Evolutionary conservation across 2,888 invertebrate genomes (phyloP).

Genomic region (Smittia sp.): DNA sequence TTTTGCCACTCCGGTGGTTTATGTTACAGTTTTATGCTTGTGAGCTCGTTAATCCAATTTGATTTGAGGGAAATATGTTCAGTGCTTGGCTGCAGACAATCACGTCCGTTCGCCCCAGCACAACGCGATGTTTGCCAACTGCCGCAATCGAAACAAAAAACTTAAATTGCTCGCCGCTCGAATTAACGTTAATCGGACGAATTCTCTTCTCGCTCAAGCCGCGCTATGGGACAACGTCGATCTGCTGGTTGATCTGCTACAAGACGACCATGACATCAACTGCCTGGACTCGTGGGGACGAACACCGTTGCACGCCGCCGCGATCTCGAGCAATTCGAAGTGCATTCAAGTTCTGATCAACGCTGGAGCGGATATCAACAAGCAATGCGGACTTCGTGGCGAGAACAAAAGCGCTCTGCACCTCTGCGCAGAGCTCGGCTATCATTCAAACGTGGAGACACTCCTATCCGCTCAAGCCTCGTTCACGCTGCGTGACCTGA

Average conservation of each 20-base stretch:
- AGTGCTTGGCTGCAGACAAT: neutral
- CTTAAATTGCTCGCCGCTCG: neutral
- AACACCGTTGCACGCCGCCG: conserved; percentile 79
- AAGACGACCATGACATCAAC: conserved; percentile 63
- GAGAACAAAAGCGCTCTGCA: conserved; percentile 78
- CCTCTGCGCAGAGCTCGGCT: conserved; percentile 76
- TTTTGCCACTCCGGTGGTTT: neutral
- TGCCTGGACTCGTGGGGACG: conserved; percentile 72
- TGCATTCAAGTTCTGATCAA: conserved; percentile 71
- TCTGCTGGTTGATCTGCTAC: conserved; percentile 73
- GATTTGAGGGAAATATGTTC: conserved; percentile 21
- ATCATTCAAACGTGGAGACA: conserved; percentile 64
- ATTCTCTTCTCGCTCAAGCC: conserved; percentile 56
- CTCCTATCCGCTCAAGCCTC: conserved; percentile 68
- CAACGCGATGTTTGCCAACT: conserved; percentile 32
- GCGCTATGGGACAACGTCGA: conserved; percentile 88
- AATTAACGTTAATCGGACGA: conserved; percentile 25
- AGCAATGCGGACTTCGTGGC: conserved; percentile 64
- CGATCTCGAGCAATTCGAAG: conserved; percentile 70
- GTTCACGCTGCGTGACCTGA: conserved; percentile 61
- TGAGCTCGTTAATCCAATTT: conserved; percentile 39
- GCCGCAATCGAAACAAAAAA: conserved; percentile 30
- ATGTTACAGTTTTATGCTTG: neutral
- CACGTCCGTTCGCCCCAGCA: neutral
- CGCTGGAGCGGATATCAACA: conserved; percentile 69